Evolutionary conservation across 2,888 invertebrate genomes (phyloP), one percentile per base, ranked within the genome.

Genomic region (Sycophila texana): DNA sequence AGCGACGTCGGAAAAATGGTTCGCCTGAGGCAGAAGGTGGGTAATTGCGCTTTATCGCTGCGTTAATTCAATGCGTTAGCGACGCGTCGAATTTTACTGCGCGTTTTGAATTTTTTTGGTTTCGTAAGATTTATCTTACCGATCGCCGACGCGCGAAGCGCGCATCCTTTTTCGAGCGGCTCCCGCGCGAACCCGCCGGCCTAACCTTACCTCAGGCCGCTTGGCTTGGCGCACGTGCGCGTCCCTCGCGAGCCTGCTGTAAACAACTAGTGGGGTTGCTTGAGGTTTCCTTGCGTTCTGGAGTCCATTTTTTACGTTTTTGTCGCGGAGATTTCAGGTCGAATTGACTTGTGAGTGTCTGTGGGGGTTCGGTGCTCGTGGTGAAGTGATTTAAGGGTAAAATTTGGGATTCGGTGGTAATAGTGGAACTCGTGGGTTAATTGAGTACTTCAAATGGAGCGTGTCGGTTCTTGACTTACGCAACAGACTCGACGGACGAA

Each of bases 11-110:
- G 12, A 72, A 86, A 76, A 76, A 88, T 88, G 88, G 87, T 88
- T 82, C 87, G 88, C 13, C 79, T 87, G 22, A 83, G 87, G 65
- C 86, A 84, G 68, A 88, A 88, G 86, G 88, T 88, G 85, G 68
- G 84, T 82, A 57, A 70, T 65, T 68, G 57, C 53, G 30, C 0
- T 53, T 16, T 16, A 2, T 49, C 13, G 26, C 26, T 26, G 26
- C 26, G 26, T 26, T 26, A 26, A 26, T 26, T 26, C 39, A 0
- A 1, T 39, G 39, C 7, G 10, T 39, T 10, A 10, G 5, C 39
- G 10, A 1, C 39, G 39, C 39, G 39, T 10, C 1, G 39, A 10
- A 7, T 10, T 39, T 10, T 10, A 7, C 30, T 5, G 7, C n/a
- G n/a, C n/a, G n/a, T n/a, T n/a, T n/a, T n/a, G 30, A 30, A 7